A percentile compares a stretch with the other conserved stretches of the same genome.
phyloP scores from a whole-genome alignment of 2,113 vertebrate genomes.

The Egretta garzetta region DNA sequence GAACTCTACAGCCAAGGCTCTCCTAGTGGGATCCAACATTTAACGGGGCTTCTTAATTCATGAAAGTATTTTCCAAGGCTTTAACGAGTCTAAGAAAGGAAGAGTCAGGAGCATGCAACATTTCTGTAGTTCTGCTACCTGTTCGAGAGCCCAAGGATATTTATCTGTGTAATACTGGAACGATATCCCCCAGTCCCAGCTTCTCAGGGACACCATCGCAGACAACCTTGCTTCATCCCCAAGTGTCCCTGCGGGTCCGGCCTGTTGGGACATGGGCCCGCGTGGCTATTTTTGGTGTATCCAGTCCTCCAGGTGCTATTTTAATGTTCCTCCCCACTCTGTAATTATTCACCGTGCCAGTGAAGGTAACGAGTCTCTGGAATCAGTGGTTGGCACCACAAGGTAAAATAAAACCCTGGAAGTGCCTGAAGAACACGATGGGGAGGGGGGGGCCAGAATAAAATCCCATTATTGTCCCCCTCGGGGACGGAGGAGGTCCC shows the following conservation, averaged over 20 bases:
- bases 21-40: slow-evolving; percentile 58
- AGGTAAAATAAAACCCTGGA: background rate
- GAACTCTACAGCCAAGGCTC: slow-evolving; percentile 44
- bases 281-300: background rate
- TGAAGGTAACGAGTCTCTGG: background rate
- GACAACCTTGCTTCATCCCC: background rate
- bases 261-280: rapidly evolving
- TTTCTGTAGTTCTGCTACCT: background rate
- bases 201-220: background rate
- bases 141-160: background rate
- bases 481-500: background rate
- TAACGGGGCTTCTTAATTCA: slow-evolving; percentile 53
- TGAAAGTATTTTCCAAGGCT: slow-evolving; percentile 39
- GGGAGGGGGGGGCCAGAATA: background rate
- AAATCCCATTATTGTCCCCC: background rate
- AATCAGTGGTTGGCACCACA: background rate
- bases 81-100: slow-evolving; percentile 31
- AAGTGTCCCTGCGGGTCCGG: background rate
- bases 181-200: background rate
- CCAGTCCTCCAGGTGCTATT: background rate
- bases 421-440: background rate
- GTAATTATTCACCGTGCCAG: background rate
- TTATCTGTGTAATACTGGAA: background rate
- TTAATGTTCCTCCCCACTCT: background rate
- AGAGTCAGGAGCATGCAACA: background rate